A percentile compares a stretch with the other conserved stretches of the same genome.
These are phyloP conservation scores for Symphodus melops DNA, from an alignment of 2,113 vertebrate species.

Conservation along the genomic window DNA sequence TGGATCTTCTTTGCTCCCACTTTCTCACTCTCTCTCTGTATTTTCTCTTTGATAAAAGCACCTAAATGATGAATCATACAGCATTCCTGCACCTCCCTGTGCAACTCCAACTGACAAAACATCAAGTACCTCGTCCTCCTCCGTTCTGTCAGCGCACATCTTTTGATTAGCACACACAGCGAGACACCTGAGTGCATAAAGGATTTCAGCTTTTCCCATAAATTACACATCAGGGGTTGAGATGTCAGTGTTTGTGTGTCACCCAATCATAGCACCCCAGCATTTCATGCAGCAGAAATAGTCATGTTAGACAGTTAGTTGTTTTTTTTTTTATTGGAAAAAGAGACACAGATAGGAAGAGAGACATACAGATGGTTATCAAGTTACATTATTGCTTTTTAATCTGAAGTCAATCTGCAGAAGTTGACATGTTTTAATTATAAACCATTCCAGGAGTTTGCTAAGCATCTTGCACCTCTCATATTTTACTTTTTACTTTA, in stretches of 20 bases:
- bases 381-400: slow-evolving; percentile 41
- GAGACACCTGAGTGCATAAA: slow-evolving; percentile 57
- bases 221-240: slow-evolving; percentile 68
- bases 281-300: slow-evolving; percentile 29
- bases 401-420: slow-evolving; percentile 30
- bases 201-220: slow-evolving; percentile 55
- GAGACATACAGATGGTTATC: slow-evolving; percentile 24
- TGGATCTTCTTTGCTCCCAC: slow-evolving; percentile 14
- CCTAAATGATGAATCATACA: slow-evolving; percentile 62
- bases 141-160: slow-evolving; percentile 47
- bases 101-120: slow-evolving; percentile 66
- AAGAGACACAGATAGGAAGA: slow-evolving; percentile 28
- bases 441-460: slow-evolving; percentile 27
- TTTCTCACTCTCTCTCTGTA: slow-evolving; percentile 19
- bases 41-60: slow-evolving; percentile 63
- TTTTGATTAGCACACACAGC: slow-evolving; percentile 73
- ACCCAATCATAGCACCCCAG: slow-evolving; percentile 45
- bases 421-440: slow-evolving; percentile 36
- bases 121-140: slow-evolving; percentile 57
- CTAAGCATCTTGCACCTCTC: not conserved
- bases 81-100: slow-evolving; percentile 42
- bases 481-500: slow-evolving; percentile 1
- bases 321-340: slow-evolving; percentile 38
- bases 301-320: slow-evolving; percentile 42
- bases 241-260: slow-evolving; percentile 46